These are phyloP conservation scores for Mythimna vitellina DNA, from an alignment of 2,888 invertebrate genomes.

Conservation along the genomic window DNA sequence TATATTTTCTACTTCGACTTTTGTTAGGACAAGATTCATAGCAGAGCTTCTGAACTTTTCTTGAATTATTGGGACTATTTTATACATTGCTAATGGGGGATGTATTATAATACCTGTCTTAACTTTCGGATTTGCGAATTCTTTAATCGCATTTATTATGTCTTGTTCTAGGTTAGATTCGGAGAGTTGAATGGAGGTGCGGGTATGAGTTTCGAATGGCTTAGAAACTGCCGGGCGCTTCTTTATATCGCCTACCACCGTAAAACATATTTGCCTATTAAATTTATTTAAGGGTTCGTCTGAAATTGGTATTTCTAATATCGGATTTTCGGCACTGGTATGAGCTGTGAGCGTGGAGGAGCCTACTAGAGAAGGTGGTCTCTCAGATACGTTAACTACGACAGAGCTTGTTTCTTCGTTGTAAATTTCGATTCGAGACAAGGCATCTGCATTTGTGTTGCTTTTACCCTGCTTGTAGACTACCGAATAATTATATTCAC, in stretches of 20 bases:
- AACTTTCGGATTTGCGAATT: background rate
- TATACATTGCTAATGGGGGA: slow-evolving; percentile 16
- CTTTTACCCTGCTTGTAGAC: background rate
- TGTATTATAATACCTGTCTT: background rate
- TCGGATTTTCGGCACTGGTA: slow-evolving; percentile 15
- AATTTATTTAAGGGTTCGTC: slow-evolving; percentile 4
- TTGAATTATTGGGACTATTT: slow-evolving; percentile 46
- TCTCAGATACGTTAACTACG: background rate
- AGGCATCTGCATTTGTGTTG: no score
- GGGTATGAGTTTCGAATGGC: slow-evolving; percentile 8
- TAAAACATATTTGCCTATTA: slow-evolving; percentile 1
- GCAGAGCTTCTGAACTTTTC: slow-evolving; percentile 40
- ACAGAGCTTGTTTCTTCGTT: background rate
- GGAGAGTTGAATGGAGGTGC: slow-evolving; percentile 13
- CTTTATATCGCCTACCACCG: slow-evolving; percentile 7
- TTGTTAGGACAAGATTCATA: slow-evolving; percentile 22
- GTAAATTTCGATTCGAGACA: background rate
- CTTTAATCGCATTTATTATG: background rate
- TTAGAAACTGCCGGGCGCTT: slow-evolving; percentile 4
- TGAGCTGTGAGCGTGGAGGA: background rate
- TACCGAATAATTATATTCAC: background rate
- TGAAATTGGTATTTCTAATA: slow-evolving; percentile 4
- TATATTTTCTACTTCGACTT: slow-evolving; percentile 5
- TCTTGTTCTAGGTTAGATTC: background rate
- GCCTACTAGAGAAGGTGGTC: background rate